These are phyloP conservation scores for Phlogophora meticulosa DNA, from an alignment of 2,888 invertebrate genomes.

Conservation along the genomic window DNA sequence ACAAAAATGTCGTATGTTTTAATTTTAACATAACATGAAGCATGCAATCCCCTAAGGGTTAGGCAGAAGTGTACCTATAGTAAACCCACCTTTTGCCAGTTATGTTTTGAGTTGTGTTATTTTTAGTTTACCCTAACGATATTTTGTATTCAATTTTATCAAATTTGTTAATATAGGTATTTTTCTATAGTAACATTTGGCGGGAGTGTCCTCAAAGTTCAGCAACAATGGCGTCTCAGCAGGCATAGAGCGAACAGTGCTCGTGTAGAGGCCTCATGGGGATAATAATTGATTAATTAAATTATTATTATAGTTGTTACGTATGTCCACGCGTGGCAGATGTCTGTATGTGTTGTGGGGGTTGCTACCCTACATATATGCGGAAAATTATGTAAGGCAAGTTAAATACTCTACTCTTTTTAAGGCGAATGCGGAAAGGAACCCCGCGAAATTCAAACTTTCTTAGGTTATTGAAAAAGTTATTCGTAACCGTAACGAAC, in stretches of 20 bases:
- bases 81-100: no score
- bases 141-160: slow-evolving; percentile 2
- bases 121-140: no score
- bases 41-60: no score
- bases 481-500: no score
- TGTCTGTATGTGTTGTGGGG: slow-evolving; percentile 43
- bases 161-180: slow-evolving; percentile 1
- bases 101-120: no score
- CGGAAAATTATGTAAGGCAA: slow-evolving; percentile 4
- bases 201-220: slow-evolving; percentile 50
- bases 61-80: no score
- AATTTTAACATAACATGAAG: no score
- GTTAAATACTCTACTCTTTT: no score
- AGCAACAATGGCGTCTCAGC: slow-evolving; percentile 63
- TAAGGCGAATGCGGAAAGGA: no score
- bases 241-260: slow-evolving; percentile 51
- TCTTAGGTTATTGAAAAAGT: no score
- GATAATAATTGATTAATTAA: slow-evolving; percentile 67
- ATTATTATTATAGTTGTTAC: slow-evolving; percentile 63
- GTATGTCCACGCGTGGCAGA: slow-evolving; percentile 45
- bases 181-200: slow-evolving; percentile 57
- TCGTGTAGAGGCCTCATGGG: slow-evolving; percentile 59
- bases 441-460: no score
- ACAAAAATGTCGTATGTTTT: no score
- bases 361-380: slow-evolving; percentile 2